A percentile compares a stretch with the other conserved stretches of the same genome.
phyloP scores from a whole-genome alignment of 2,888 invertebrate genomes.

The Drosophila subquinaria region DNA sequence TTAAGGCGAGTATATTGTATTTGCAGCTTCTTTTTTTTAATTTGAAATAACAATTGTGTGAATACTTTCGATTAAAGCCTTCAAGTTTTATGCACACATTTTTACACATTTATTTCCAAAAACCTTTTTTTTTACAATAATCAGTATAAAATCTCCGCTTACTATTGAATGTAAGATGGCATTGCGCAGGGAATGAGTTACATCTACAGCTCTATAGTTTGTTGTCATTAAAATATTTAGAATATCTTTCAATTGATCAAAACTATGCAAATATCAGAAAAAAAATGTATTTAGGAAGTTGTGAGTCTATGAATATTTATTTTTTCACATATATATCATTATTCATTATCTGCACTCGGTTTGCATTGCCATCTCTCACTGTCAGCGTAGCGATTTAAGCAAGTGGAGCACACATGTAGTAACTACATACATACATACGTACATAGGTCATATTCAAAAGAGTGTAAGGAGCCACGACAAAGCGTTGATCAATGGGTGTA shows the following conservation, averaged over 20 bases:
- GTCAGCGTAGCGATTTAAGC: slow-evolving; percentile 38
- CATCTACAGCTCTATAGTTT: neutral
- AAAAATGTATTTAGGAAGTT: neutral
- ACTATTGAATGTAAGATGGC: neutral
- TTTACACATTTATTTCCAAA: too few species aligned
- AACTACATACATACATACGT: neutral
- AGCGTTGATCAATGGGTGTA: slow-evolving; percentile 60
- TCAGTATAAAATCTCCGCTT: neutral
- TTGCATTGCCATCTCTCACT: slow-evolving; percentile 48
- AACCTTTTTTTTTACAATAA: neutral
- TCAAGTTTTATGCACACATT: too few species aligned
- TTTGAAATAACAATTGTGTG: too few species aligned
- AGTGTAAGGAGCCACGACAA: slow-evolving; percentile 39
- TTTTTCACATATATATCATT: slow-evolving; percentile 25
- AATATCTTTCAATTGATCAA: neutral
- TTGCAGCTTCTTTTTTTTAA: too few species aligned
- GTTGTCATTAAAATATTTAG: neutral
- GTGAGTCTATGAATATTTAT: slow-evolving; percentile 29
- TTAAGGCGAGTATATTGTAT: too few species aligned
- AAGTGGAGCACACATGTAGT: neutral
- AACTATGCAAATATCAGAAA: neutral
- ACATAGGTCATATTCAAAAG: slow-evolving; percentile 30
- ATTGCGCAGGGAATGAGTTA: neutral
- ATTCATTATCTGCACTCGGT: slow-evolving; percentile 31
- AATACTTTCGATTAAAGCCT: too few species aligned